Base-by-base conservation (phyloP, 1,140 invertebrate species). In the Drosophila baimaii region DNA sequence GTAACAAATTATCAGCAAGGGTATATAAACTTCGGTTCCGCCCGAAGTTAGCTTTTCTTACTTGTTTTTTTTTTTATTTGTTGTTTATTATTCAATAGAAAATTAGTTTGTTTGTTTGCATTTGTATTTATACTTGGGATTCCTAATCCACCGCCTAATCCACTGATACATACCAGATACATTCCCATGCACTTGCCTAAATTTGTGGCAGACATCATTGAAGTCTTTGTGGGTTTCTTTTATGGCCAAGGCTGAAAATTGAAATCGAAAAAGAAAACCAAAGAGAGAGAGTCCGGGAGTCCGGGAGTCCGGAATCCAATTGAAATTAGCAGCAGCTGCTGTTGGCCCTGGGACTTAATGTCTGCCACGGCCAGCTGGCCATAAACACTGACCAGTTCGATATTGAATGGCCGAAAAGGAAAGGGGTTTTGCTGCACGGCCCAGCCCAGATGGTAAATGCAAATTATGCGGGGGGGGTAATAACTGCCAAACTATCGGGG, bases 41-140 rank as follows among this genome's bases (percentile, higher is more conserved):
- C n/a, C n/a, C n/a, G n/a, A n/a, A n/a, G n/a, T n/a, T n/a, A n/a
- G n/a, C n/a, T n/a, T n/a, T n/a, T n/a, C n/a, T n/a, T n/a, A n/a
- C n/a, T n/a, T n/a, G n/a, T n/a, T n/a, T n/a, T n/a, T n/a, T n/a
- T n/a, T n/a, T n/a, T n/a, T n/a, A n/a, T 5, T 58, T 58, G n/a
- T 46, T 37, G 43, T 39, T 66, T 66, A 33, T 61, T 61, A 62
- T 52, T 69, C 56, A 62, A 77, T 77, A 58, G 74, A 78, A 78
- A 78, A 78, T 78, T 63, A 77, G 75, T 58, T 78, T 77, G 51
- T 71, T 77, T 77, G 73, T 77, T 35, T 25, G 56, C 19, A 7
- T 8, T 37, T 37, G 25, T 10, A 8, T 62, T 31, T n/a, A 10
- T 23, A 31, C 35, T 37, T 37, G 35, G 12, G 31, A 33, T 12